These are phyloP conservation scores for Macropodus opercularis DNA, from an alignment of 2,797 vertebrate genomes.

Conservation along the genomic window DNA sequence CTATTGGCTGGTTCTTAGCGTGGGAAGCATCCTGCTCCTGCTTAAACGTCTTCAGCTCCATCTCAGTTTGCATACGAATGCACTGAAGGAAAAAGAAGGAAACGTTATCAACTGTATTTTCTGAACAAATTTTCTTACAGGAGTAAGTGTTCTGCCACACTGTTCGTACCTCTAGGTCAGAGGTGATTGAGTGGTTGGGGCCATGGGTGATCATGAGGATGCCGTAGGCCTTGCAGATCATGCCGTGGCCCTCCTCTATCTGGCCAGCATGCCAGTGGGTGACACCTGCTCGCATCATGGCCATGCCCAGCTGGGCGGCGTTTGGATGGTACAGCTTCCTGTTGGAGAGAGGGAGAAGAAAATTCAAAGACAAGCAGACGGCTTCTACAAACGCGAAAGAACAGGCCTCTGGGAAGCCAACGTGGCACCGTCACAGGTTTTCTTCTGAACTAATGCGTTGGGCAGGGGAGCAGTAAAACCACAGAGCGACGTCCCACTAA, in stretches of 20 bases:
- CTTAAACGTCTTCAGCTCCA: constrained; percentile 91
- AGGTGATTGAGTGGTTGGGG: constrained; percentile 90
- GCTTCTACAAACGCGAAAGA: too few species aligned
- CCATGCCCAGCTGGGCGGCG: constrained; percentile 91
- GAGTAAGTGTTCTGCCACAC: background rate
- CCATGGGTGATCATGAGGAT: constrained; percentile 93
- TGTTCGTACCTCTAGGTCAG: constrained; percentile 90
- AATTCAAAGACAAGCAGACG: too few species aligned
- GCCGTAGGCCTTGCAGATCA: constrained; percentile 92
- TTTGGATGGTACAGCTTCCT: constrained; percentile 87
- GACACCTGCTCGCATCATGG: constrained; percentile 89
- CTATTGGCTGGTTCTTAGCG: constrained; percentile 82
- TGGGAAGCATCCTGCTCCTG: constrained; percentile 85
- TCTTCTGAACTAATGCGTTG: too few species aligned
- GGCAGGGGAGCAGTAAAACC: too few species aligned
- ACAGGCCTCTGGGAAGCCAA: too few species aligned
- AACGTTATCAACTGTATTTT: background rate
- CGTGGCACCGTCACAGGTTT: too few species aligned
- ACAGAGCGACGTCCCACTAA: too few species aligned
- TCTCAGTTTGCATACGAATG: constrained; percentile 91
- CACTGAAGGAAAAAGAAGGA: constrained; percentile 69
- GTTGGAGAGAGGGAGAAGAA: background rate
- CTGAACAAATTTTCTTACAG: background rate
- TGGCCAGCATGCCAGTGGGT: constrained; percentile 93
- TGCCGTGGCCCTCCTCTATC: constrained; percentile 87